phyloP scores from a whole-genome alignment of 2,797 vertebrate genomes.

The Otolemur crassicaudatus region DNA sequence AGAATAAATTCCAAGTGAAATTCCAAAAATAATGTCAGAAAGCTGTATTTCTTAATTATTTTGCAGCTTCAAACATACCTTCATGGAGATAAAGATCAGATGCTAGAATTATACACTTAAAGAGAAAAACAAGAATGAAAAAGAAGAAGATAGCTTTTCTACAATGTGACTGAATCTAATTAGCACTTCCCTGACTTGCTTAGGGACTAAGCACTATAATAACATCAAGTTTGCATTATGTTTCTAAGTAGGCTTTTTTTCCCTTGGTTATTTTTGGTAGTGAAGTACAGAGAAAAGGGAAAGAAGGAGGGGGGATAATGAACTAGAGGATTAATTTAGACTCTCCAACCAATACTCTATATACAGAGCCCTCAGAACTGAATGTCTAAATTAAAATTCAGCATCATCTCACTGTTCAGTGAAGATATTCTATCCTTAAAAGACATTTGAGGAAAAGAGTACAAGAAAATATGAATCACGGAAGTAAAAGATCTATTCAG shows the following conservation, averaged over 20 bases:
- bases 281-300: constrained; percentile 61
- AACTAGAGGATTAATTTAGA: constrained; percentile 77
- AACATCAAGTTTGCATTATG: constrained; percentile 40
- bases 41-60: constrained; percentile 48
- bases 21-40: not conserved
- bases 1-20: constrained; percentile 47
- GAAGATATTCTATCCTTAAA: constrained; percentile 77
- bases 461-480: constrained; percentile 46
- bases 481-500: constrained; percentile 28
- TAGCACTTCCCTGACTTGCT: constrained; percentile 48
- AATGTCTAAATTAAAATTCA: constrained; percentile 76
- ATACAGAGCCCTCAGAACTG: constrained; percentile 65
- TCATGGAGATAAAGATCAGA: constrained; percentile 25
- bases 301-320: constrained; percentile 67
- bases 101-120: constrained; percentile 39
- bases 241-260: constrained; percentile 63
- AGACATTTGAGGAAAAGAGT: constrained; percentile 54
- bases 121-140: constrained; percentile 29
- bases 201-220: not conserved
- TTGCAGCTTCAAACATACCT: constrained; percentile 28
- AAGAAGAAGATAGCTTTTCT: not conserved
- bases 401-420: constrained; percentile 67
- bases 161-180: constrained; percentile 56
- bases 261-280: constrained; percentile 72
- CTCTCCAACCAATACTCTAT: constrained; percentile 74